Percentiles rank a stretch among this genome's conserved stretches.
phyloP scores from a whole-genome alignment of 2,888 invertebrate genomes.

The Phalangium opilio region DNA sequence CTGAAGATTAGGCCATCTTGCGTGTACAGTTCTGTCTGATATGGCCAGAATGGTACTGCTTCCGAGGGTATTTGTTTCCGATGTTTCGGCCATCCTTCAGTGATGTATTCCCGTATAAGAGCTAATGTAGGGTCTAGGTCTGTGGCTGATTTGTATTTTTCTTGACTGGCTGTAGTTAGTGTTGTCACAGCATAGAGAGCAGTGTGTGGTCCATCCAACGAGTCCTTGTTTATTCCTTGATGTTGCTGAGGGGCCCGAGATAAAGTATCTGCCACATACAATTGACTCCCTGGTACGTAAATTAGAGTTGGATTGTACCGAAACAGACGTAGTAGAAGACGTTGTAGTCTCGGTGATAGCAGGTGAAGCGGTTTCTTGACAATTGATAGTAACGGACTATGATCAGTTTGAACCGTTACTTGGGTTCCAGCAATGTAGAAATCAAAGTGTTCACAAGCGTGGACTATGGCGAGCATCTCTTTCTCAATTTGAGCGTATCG shows the following conservation, averaged over 20 bases:
- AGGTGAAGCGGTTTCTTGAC: constrained; percentile 26
- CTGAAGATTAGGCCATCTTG: constrained; percentile 3
- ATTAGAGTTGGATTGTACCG: constrained; percentile 1
- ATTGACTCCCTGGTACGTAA: constrained; percentile 15
- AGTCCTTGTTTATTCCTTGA: not conserved
- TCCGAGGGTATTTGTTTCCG: not conserved
- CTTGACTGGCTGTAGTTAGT: not conserved
- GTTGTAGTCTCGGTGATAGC: constrained; percentile 28
- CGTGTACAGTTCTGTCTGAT: constrained; percentile 4
- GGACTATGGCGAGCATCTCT: no score
- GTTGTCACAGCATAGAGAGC: no score
- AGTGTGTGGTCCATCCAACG: not conserved
- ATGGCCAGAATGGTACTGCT: constrained; percentile 3
- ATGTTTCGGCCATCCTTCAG: constrained; percentile 4
- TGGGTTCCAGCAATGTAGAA: no score
- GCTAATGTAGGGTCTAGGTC: not conserved
- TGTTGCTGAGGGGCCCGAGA: constrained; percentile 10
- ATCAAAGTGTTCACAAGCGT: no score
- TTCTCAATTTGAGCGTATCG: no score
- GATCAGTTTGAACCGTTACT: constrained; percentile 28
- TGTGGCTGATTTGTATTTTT: not conserved
- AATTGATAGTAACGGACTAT: constrained; percentile 28
- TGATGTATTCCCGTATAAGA: not conserved
- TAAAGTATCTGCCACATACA: constrained; percentile 19
- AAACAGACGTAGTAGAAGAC: constrained; percentile 23